Evolutionary conservation across 2,113 vertebrate genomes (phyloP).

Genomic region (Lota lota): DNA sequence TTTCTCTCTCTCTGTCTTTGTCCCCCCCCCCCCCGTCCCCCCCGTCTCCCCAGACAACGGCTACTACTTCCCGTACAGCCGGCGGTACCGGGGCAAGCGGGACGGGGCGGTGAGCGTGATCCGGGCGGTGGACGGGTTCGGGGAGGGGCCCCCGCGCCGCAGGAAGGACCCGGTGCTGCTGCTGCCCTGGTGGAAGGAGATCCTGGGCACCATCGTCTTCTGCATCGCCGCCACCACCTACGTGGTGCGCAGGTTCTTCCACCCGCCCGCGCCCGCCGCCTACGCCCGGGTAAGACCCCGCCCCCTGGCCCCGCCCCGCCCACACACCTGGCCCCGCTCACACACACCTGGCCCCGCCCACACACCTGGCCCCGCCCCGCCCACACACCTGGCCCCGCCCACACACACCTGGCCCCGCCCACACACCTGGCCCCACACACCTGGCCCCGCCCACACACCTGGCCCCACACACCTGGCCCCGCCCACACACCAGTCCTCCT

Average conservation of each 20-base stretch:
- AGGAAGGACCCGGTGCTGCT: conserved; percentile 92
- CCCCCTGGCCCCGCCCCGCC: background rate
- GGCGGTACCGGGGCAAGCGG: conserved; percentile 82
- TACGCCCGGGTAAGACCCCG: conserved; percentile 75
- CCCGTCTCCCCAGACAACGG: conserved; percentile 82
- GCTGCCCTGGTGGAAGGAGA: conserved; percentile 99
- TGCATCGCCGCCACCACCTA: conserved; percentile 92
- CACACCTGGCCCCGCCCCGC: too few species aligned
- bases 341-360: too few species aligned
- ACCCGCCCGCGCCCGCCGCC: conserved; percentile 77
- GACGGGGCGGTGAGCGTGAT: conserved; percentile 80
- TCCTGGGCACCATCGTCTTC: conserved; percentile 90
- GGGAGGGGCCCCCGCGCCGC: conserved; percentile 75
- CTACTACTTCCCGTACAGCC: conserved; percentile 89
- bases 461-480: too few species aligned
- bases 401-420: too few species aligned
- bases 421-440: too few species aligned
- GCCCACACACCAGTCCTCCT: too few species aligned
- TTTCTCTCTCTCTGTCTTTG: background rate
- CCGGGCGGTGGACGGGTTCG: conserved; percentile 52
- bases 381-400: too few species aligned
- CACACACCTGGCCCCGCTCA: too few species aligned
- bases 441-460: too few species aligned
- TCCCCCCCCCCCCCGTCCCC: background rate
- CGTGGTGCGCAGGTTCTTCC: conserved; percentile 93